phyloP scores from a whole-genome alignment of 2,888 invertebrate genomes.

The Perdita meconis region DNA sequence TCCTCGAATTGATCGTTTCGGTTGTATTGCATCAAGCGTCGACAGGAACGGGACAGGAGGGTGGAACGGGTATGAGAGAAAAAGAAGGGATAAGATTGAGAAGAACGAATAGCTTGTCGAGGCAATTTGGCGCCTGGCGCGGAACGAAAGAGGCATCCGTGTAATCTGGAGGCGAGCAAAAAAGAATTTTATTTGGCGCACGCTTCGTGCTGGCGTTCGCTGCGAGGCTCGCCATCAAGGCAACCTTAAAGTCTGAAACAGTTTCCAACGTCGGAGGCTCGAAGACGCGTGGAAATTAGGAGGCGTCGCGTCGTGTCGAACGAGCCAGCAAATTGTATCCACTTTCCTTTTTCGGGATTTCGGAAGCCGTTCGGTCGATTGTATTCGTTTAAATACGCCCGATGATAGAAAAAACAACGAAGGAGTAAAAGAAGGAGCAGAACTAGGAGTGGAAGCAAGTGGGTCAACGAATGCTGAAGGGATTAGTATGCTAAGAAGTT shows the following conservation, averaged over 20 bases:
- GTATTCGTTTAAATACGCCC: constrained; percentile 10
- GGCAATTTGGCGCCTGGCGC: constrained; percentile 44
- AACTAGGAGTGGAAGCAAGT: background rate
- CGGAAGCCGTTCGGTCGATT: background rate
- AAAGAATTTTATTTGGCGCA: constrained; percentile 41
- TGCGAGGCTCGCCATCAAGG: constrained; percentile 4
- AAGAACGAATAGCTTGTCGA: constrained; percentile 15
- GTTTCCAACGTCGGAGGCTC: background rate
- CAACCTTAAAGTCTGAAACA: constrained; percentile 34
- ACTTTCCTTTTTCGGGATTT: constrained; percentile 4
- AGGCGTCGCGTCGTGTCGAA: constrained; percentile 27
- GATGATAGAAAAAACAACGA: background rate
- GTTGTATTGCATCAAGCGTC: constrained; percentile 6
- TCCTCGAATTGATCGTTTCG: constrained; percentile 10
- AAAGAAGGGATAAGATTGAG: background rate
- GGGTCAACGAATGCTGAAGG: constrained; percentile 23
- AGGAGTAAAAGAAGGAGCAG: background rate
- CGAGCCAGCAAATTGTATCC: constrained; percentile 20
- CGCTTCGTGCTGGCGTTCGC: constrained; percentile 35
- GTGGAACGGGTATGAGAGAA: background rate
- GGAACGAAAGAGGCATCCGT: constrained; percentile 32
- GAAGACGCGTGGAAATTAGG: constrained; percentile 30
- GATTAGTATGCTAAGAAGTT: constrained; percentile 67
- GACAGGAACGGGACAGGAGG: background rate
- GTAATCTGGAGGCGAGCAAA: constrained; percentile 37